Evolutionary conservation across 1,140 invertebrate genomes (phyloP).

Genomic region (Atta cephalotes): DNA sequence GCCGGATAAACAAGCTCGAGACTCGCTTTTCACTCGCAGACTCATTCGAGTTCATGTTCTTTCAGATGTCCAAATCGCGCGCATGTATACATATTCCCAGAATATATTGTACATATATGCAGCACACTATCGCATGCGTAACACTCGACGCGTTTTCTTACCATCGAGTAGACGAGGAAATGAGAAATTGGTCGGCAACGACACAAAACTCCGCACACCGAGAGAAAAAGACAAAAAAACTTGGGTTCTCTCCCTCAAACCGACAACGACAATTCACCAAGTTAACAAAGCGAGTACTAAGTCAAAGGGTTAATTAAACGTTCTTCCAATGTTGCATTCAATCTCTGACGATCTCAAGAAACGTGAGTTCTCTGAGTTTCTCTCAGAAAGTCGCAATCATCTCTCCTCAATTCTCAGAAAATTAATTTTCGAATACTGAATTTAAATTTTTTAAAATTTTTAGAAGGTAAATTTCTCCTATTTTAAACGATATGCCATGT

Average conservation of each 20-base stretch:
- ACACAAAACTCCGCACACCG: constrained; percentile 11
- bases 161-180: not conserved
- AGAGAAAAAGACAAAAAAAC: not conserved
- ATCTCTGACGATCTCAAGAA: constrained; percentile 16
- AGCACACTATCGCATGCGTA: not conserved
- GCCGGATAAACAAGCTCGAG: constrained; percentile 48
- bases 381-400: not conserved
- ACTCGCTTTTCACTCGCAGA: not conserved
- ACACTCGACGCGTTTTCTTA: constrained; percentile 5
- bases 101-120: constrained; percentile 15
- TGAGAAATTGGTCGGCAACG: constrained; percentile 29
- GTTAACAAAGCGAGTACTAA: constrained; percentile 27
- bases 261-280: constrained; percentile 30
- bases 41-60: constrained; percentile 54
- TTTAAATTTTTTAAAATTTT: not conserved
- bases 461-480: not conserved
- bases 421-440: constrained; percentile 8
- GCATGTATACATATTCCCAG: constrained; percentile 1
- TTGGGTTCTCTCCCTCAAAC: not conserved
- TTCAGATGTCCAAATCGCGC: constrained; percentile 19
- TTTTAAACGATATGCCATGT: not conserved
- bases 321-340: constrained; percentile 39
- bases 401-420: not conserved
- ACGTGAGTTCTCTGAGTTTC: not conserved
- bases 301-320: constrained; percentile 50